A percentile compares a stretch with the other conserved stretches of the same genome.
Evolutionary conservation across 2,888 invertebrate species (phyloP).

Genomic region (Melikaiella ostensackeni): DNA sequence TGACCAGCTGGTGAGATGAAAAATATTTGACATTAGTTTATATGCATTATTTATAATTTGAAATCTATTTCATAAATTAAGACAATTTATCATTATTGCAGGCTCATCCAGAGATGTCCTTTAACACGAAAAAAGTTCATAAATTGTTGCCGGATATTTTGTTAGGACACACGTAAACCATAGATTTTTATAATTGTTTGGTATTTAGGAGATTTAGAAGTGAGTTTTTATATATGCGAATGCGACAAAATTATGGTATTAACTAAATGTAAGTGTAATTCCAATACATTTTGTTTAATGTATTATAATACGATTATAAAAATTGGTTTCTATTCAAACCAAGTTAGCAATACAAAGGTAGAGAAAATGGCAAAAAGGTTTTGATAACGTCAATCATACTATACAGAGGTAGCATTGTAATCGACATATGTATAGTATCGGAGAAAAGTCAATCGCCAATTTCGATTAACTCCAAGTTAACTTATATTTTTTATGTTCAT

Average conservation of each 20-base stretch:
- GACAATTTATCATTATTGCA: conserved; percentile 48
- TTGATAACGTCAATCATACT: no score
- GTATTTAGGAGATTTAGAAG: not conserved
- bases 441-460: no score
- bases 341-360: not conserved
- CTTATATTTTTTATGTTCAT: no score
- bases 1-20: conserved; percentile 75
- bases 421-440: no score
- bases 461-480: no score
- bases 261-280: no score
- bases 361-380: no score
- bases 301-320: not conserved
- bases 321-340: not conserved
- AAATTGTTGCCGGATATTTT: conserved; percentile 63
- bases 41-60: not conserved
- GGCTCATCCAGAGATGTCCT: conserved; percentile 64
- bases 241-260: not conserved
- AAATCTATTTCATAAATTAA: conserved; percentile 6
- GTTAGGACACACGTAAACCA: conserved; percentile 42
- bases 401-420: no score
- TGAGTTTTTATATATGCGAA: not conserved
- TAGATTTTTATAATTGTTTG: not conserved
- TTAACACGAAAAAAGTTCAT: conserved; percentile 54
- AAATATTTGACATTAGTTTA: not conserved
- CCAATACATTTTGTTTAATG: not conserved